Evolutionary conservation across 2,888 invertebrate genomes (phyloP).

Genomic region (Tetramorium bicarinatum): DNA sequence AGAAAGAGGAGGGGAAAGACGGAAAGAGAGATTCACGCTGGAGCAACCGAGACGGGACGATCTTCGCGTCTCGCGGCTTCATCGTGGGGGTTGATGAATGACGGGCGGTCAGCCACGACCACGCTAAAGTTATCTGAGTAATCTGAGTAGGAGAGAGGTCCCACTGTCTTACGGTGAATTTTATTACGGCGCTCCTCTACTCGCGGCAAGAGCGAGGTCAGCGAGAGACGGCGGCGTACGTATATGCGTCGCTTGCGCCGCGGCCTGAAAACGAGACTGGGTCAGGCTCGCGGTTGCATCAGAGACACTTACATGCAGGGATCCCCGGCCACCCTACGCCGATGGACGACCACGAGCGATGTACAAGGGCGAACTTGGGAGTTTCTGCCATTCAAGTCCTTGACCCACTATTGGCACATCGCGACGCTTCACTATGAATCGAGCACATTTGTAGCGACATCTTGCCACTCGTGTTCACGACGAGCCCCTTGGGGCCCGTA

Average conservation of each 20-base stretch:
- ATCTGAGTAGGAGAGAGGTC: constrained; percentile 81
- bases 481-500: neutral
- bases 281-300: constrained; percentile 82
- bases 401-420: constrained; percentile 73
- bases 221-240: constrained; percentile 62
- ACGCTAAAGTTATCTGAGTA: constrained; percentile 85
- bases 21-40: constrained; percentile 15
- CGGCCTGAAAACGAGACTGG: constrained; percentile 81
- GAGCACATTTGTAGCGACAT: constrained; percentile 41
- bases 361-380: constrained; percentile 51
- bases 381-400: constrained; percentile 67
- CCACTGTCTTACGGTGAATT: constrained; percentile 79
- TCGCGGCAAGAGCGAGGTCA: constrained; percentile 84
- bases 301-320: constrained; percentile 67
- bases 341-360: neutral
- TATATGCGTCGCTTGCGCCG: constrained; percentile 64
- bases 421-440: constrained; percentile 11
- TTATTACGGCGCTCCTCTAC: constrained; percentile 79
- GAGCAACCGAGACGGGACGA: neutral
- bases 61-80: constrained; percentile 44
- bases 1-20: neutral
- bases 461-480: constrained; percentile 25
- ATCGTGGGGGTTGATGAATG: constrained; percentile 84
- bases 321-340: constrained; percentile 30
- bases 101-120: constrained; percentile 83